Evolutionary conservation across 2,888 invertebrate species (phyloP).

Genomic region (Caenorhabditis sp.): DNA sequence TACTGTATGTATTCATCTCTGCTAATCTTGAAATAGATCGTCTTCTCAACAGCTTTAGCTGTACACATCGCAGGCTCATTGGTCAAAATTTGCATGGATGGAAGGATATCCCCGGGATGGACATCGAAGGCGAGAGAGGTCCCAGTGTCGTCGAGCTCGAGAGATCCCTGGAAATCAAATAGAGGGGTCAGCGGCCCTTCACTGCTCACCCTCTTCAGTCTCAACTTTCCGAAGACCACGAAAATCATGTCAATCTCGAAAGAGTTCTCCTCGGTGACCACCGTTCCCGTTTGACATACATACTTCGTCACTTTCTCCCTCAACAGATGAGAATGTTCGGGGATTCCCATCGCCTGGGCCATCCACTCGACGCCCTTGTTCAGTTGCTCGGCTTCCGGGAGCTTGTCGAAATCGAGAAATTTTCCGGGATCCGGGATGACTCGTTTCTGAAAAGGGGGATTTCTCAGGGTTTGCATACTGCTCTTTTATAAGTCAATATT

Average conservation of each 20-base stretch:
- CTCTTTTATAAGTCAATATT: too few species aligned
- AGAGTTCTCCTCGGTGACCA: conserved; percentile 57
- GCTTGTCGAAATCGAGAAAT: conserved; percentile 20
- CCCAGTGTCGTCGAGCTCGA: conserved; percentile 47
- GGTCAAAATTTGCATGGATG: conserved; percentile 64
- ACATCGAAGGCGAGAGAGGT: conserved; percentile 58
- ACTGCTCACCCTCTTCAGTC: conserved; percentile 33
- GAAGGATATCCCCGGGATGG: conserved; percentile 55
- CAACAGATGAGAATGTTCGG: conserved; percentile 9
- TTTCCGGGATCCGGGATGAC: conserved; percentile 10
- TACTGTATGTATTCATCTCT: conserved; percentile 56
- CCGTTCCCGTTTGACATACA: conserved; percentile 42
- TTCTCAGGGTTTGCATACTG: too few species aligned
- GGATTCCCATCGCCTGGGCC: conserved; percentile 56
- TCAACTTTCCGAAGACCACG: conserved; percentile 38
- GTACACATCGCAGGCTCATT: conserved; percentile 64
- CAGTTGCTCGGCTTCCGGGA: conserved; percentile 34
- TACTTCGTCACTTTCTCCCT: conserved; percentile 11
- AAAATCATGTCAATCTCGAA: conserved; percentile 62
- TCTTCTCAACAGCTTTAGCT: conserved; percentile 48
- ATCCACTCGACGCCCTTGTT: conserved; percentile 25
- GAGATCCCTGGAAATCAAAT: not conserved
- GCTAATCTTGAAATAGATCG: conserved; percentile 48
- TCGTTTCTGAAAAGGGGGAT: conserved; percentile 55
- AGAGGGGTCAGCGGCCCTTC: too few species aligned